Conservation (phyloP, 35 echinoderm and acorn worm species). For the Stichopus chloronotus region DNA sequence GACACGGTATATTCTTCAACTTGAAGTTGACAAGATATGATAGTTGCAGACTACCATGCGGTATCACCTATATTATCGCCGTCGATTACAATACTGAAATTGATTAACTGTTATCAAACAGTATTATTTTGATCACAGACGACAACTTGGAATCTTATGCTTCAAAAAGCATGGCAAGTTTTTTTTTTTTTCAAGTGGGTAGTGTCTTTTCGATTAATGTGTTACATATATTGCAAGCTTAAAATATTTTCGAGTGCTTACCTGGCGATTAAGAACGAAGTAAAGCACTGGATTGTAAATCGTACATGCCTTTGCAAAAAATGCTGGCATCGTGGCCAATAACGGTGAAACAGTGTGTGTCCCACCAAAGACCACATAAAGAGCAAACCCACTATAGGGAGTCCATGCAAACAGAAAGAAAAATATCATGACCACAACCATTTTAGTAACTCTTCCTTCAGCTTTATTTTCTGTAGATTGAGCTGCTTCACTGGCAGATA, state of each 20-base stretch:
- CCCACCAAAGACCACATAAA: slow-evolving; percentile 73
- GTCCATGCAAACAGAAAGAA: slow-evolving; percentile 80
- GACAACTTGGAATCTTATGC: too few species aligned
- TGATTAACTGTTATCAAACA: too few species aligned
- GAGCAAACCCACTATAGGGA: slow-evolving; percentile 72
- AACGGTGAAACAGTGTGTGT: slow-evolving; percentile 53
- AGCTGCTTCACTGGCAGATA: slow-evolving; percentile 60
- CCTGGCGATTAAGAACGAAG: slow-evolving; percentile 89
- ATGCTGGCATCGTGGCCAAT: slow-evolving; percentile 61
- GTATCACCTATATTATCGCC: too few species aligned
- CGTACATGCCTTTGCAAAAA: slow-evolving; percentile 86
- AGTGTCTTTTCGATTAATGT: too few species aligned
- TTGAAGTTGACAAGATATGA: too few species aligned
- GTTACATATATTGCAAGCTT: background rate
- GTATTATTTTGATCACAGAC: too few species aligned
- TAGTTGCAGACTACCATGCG: too few species aligned
- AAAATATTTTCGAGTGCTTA: slow-evolving; percentile 26
- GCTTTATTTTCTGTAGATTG: slow-evolving; percentile 69
- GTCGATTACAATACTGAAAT: too few species aligned
- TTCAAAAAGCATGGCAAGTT: too few species aligned
- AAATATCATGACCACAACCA: slow-evolving; percentile 79
- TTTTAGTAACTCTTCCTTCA: slow-evolving; percentile 69
- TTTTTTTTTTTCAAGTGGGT: too few species aligned
- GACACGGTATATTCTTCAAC: too few species aligned
- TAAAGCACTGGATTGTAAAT: slow-evolving; percentile 92